Evolutionary conservation across 2,113 vertebrate genomes (phyloP).

Genomic region (Cephalopholis sonnerati): DNA sequence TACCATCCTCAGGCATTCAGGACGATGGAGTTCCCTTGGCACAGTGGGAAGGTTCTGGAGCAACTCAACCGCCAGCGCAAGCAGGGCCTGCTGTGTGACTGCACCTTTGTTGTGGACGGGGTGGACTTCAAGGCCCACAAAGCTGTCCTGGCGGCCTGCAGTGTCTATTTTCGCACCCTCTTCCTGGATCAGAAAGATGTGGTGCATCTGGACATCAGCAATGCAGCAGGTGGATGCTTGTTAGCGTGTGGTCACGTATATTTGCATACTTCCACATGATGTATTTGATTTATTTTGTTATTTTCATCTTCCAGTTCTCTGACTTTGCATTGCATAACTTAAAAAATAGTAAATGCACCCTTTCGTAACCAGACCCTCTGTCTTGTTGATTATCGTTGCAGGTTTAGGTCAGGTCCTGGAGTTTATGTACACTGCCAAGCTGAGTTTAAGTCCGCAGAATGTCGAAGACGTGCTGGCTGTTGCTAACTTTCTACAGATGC

Average conservation of each 20-base stretch:
- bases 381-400: slow-evolving; percentile 69
- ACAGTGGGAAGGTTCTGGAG: slow-evolving; percentile 94
- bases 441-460: slow-evolving; percentile 91
- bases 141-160: slow-evolving; percentile 95
- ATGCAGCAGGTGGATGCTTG: slow-evolving; percentile 89
- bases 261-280: neutral
- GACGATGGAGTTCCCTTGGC: slow-evolving; percentile 98
- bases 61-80: slow-evolving; percentile 96
- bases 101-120: slow-evolving; percentile 97
- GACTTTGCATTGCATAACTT: neutral
- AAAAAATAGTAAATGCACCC: neutral
- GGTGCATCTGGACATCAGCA: slow-evolving; percentile 98
- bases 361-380: slow-evolving; percentile 3
- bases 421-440: slow-evolving; percentile 98
- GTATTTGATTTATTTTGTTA: neutral
- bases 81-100: slow-evolving; percentile 95
- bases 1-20: slow-evolving; percentile 36
- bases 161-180: slow-evolving; percentile 95
- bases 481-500: slow-evolving; percentile 96
- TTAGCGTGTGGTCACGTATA: neutral
- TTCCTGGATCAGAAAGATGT: slow-evolving; percentile 98
- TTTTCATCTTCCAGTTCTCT: neutral
- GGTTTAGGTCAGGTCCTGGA: slow-evolving; percentile 96
- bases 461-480: slow-evolving; percentile 94
- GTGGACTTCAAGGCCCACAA: slow-evolving; percentile 98